Percentiles rank a stretch among this genome's conserved stretches.
Evolutionary conservation across 2,888 invertebrate genomes (phyloP).

Genomic region (Drosophila atripex): DNA sequence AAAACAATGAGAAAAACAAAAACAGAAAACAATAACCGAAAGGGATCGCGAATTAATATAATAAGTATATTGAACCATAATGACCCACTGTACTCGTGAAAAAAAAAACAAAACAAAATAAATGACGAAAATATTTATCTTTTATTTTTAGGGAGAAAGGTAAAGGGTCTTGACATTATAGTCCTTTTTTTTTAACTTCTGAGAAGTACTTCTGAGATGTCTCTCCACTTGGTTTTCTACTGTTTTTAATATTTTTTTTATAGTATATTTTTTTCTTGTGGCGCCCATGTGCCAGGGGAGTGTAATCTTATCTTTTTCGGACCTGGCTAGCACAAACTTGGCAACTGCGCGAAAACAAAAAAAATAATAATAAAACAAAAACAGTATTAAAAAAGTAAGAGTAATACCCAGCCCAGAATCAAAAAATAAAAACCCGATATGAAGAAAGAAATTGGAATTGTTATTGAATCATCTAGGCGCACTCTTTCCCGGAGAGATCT

Average conservation of each 20-base stretch:
- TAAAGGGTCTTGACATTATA: too few relatives aligned
- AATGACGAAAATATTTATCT: too few relatives aligned
- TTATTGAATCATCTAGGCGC: conserved; percentile 26
- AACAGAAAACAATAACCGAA: conserved; percentile 12
- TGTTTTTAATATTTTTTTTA: conserved; percentile 2
- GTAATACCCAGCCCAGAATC: too few relatives aligned
- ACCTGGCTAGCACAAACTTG: conserved; percentile 28
- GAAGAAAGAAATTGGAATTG: conserved; percentile 8
- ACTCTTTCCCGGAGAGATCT: too few relatives aligned
- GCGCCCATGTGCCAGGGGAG: not conserved
- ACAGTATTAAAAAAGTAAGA: not conserved
- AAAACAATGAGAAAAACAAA: conserved; percentile 12
- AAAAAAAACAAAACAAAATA: not conserved
- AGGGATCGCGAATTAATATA: conserved; percentile 10
- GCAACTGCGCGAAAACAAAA: conserved; percentile 29
- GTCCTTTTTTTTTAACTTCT: too few relatives aligned
- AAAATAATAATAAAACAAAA: not conserved
- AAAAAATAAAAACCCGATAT: conserved; percentile 1
- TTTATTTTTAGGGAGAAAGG: too few relatives aligned
- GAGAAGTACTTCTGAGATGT: not conserved
- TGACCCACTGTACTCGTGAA: conserved; percentile 23
- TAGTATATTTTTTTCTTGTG: not conserved
- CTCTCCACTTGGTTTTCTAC: not conserved
- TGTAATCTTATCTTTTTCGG: conserved; percentile 39
- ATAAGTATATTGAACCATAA: conserved; percentile 32